Conservation (phyloP, 2,797 vertebrate genomes). For the Rhinatrema bivittatum region DNA sequence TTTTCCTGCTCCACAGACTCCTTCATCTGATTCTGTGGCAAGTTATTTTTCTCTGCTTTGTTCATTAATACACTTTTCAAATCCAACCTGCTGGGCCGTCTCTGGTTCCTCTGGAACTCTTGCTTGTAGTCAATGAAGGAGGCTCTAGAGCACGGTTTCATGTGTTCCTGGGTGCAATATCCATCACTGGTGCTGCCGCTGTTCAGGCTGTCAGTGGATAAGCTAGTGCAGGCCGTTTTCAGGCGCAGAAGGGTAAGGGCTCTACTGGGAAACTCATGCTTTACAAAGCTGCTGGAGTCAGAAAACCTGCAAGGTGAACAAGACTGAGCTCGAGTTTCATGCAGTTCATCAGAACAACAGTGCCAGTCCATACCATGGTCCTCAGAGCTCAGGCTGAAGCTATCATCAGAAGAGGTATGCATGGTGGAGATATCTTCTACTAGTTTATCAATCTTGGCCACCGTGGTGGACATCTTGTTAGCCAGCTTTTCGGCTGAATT, state of each 20-base stretch:
- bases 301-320: constrained; percentile 83
- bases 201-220: constrained; percentile 92
- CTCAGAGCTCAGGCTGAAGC: constrained; percentile 93
- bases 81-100: constrained; percentile 82
- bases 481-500: constrained; percentile 77
- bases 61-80: constrained; percentile 66
- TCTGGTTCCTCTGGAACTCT: constrained; percentile 47
- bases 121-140: constrained; percentile 46
- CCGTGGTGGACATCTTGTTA: constrained; percentile 84
- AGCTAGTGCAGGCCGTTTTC: constrained; percentile 75
- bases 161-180: constrained; percentile 80
- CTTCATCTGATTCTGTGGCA: constrained; percentile 33
- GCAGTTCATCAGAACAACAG: constrained; percentile 68
- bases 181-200: constrained; percentile 88
- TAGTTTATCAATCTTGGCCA: constrained; percentile 89
- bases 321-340: constrained; percentile 79
- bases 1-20: constrained; percentile 49
- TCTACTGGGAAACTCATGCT: constrained; percentile 64
- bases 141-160: constrained; percentile 58
- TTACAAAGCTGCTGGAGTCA: constrained; percentile 60
- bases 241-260: constrained; percentile 76
- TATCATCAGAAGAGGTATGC: constrained; percentile 94
- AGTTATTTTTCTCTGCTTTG: constrained; percentile 37
- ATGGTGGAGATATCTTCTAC: constrained; percentile 92
- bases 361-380: constrained; percentile 88